These are phyloP conservation scores for Cosmia pyralina DNA, from an alignment of 2,888 invertebrate genomes.

Conservation along the genomic window DNA sequence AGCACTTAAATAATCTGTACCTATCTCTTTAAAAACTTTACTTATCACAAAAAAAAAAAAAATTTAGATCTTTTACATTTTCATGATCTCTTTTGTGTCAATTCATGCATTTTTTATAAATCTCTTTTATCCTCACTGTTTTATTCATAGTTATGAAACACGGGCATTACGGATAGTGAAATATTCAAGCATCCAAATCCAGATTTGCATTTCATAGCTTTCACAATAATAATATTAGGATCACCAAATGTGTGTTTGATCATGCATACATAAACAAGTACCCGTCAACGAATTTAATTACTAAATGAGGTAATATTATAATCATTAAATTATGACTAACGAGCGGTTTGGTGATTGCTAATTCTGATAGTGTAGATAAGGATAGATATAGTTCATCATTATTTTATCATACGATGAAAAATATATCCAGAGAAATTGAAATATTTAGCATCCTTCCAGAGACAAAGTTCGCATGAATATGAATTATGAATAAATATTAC, in stretches of 20 bases:
- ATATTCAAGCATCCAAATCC: constrained; percentile 23
- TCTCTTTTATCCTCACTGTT: constrained; percentile 10
- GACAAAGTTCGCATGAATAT: not conserved
- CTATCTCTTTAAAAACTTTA: not conserved
- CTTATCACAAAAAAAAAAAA: not conserved
- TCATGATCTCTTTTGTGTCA: not conserved
- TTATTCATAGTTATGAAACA: constrained; percentile 25
- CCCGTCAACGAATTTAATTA: constrained; percentile 17
- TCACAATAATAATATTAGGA: not conserved
- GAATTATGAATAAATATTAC: not conserved
- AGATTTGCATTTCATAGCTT: constrained; percentile 27
- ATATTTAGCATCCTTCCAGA: not conserved
- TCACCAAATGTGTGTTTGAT: constrained; percentile 1
- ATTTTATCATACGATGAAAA: not conserved
- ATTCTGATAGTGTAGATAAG: constrained; percentile 4
- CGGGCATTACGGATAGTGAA: constrained; percentile 11
- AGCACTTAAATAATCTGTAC: too few relatives aligned
- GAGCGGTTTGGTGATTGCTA: not conserved
- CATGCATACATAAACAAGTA: constrained; percentile 9
- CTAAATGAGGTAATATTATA: constrained; percentile 2
- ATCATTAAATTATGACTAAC: constrained; percentile 9
- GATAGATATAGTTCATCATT: not conserved
- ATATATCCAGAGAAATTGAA: not conserved
- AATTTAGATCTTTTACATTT: not conserved
- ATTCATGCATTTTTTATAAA: constrained; percentile 13